Evolutionary conservation across 2,888 invertebrate species (phyloP), one percentile per base, ranked within the genome.

Genomic region (Trissoscelio sp.): DNA sequence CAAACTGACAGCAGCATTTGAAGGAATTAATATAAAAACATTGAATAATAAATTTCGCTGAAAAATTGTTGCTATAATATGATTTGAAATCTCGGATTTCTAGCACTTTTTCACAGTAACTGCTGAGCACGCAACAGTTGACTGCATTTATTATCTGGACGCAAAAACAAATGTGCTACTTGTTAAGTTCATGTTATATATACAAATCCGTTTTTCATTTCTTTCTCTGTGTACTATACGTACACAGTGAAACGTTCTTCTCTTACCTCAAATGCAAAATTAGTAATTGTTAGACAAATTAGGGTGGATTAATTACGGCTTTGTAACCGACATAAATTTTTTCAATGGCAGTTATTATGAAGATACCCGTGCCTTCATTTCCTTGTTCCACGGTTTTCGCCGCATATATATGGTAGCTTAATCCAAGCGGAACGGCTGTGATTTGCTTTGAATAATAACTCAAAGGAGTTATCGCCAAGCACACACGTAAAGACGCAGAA

Each of bases 401-500:
- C 81, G 86, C 87, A 85, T 85, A 87, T 87, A 85, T 85, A 87
- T 85, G 86, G 87, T 84, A 85, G 84, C 84, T 88, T 87, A 87
- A 88, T 86, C 83, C 86, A 53, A 77, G 64, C 69, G 73, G 66
- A 79, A 82, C 73, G 73, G 67, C 82, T 82, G 87, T 88, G 89
- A 89, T 89, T 90, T 87, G 88, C 88, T 89, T 88, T 90, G 89
- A 90, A 90, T 90, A 89, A 89, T 89, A 90, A 89, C 89, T 89
- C 90, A 89, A 89, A 89, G 89, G 88, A 84, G 82, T 73, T 77
- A 72, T 75, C 79, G 69, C 66, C 72, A 57, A 62, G 46, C 81
- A 72, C 79, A 74, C 60, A 57, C 60, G 67, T 80, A 78, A 80
- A 66, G 72, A 77, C 74, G 73, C 46, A 70, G 73, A 62, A 72